Percentiles rank a stretch among this genome's conserved stretches.
Conservation (phyloP, 2,113 vertebrate species). For the Stictonetta naevosa region DNA sequence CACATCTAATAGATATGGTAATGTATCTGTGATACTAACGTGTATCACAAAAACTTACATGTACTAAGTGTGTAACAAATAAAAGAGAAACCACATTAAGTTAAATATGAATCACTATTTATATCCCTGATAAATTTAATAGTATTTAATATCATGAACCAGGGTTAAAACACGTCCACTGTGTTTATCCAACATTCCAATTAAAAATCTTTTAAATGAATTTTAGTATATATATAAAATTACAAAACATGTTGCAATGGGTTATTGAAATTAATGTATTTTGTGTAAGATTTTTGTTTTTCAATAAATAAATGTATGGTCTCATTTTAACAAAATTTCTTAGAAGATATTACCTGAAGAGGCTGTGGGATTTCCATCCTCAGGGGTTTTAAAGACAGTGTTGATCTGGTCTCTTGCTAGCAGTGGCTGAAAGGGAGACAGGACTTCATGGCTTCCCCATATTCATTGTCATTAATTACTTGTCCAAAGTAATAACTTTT, state of each 20-base stretch:
- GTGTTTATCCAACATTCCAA: neutral
- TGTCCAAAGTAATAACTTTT: neutral
- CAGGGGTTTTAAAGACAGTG: neutral
- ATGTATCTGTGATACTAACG: neutral
- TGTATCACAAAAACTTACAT: neutral
- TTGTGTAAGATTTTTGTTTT: constrained; percentile 13
- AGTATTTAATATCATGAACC: neutral
- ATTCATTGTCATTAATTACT: neutral
- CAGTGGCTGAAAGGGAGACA: neutral
- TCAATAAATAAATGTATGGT: neutral
- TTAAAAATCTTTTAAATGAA: neutral
- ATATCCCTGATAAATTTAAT: neutral
- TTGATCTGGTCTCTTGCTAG: neutral
- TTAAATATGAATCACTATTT: neutral
- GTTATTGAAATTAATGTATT: neutral
- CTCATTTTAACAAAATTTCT: neutral
- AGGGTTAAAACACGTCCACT: neutral
- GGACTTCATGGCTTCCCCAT: neutral
- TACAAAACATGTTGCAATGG: neutral
- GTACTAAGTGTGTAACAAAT: neutral
- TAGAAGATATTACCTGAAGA: neutral
- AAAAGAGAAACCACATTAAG: neutral
- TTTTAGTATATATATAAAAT: neutral
- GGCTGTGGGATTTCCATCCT: neutral
- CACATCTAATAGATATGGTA: neutral